Percentiles rank a stretch among this genome's conserved stretches.
These are phyloP conservation scores for Subanguina moxae DNA, from an alignment of 1,140 invertebrate genomes.

Conservation along the genomic window DNA sequence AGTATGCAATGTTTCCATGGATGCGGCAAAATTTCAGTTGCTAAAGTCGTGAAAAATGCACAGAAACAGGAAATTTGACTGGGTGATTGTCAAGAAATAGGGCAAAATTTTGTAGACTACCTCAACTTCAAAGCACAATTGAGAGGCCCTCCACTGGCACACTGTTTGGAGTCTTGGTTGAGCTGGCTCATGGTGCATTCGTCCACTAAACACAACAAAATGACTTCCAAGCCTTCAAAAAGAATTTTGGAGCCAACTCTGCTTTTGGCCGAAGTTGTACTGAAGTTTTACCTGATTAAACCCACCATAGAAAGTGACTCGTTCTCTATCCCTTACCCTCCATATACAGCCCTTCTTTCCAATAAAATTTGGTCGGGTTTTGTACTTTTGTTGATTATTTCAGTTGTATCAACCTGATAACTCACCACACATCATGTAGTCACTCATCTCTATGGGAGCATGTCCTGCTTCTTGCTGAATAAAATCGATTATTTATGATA, in stretches of 20 bases:
- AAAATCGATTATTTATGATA: not conserved
- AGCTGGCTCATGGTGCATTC: constrained; percentile 52
- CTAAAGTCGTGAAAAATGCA: not conserved
- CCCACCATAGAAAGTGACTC: too few species aligned
- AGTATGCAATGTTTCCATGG: too few species aligned
- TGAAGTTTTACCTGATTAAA: too few species aligned
- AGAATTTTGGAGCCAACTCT: constrained; percentile 11
- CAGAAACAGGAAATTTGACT: not conserved
- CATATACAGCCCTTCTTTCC: too few species aligned
- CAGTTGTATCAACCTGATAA: too few species aligned
- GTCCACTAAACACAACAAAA: too few species aligned
- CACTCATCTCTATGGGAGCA: constrained; percentile 31
- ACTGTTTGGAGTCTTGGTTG: constrained; percentile 34
- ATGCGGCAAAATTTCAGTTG: too few species aligned
- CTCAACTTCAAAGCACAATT: constrained; percentile 57
- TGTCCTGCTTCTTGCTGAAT: constrained; percentile 40
- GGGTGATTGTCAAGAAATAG: constrained; percentile 10
- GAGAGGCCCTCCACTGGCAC: constrained; percentile 37
- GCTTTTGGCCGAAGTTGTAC: too few species aligned
- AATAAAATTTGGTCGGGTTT: too few species aligned
- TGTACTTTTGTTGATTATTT: too few species aligned
- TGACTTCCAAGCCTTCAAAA: constrained; percentile 36
- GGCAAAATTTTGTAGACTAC: constrained; percentile 28
- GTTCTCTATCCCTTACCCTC: too few species aligned
- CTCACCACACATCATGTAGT: constrained; percentile 48